Percentiles rank a stretch among this genome's conserved stretches.
phyloP scores from a whole-genome alignment of 1,140 invertebrate genomes.

The Pseudomyrmex concolor region DNA sequence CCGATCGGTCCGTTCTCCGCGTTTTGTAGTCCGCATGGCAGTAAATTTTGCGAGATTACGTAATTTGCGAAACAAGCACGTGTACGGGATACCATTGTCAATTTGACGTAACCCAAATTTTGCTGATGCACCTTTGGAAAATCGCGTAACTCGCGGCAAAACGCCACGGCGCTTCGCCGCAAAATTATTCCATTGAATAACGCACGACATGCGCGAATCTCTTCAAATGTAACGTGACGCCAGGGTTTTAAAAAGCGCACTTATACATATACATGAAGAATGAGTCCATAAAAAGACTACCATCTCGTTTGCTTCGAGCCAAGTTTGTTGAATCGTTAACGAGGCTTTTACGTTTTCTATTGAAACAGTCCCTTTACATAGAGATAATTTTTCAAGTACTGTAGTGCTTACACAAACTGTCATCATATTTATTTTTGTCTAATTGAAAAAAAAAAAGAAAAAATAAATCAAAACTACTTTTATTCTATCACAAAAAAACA shows the following conservation, averaged over 20 bases:
- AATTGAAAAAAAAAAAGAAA: no score
- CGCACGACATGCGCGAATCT: not conserved
- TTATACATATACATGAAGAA: constrained; percentile 1
- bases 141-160: constrained; percentile 28
- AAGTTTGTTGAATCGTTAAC: constrained; percentile 29
- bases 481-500: no score
- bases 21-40: constrained; percentile 13
- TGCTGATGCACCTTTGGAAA: constrained; percentile 23
- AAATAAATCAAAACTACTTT: no score
- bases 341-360: not conserved
- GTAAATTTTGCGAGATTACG: constrained; percentile 28
- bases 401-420: not conserved
- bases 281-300: not conserved
- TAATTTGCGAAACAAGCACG: constrained; percentile 49
- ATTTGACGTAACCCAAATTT: constrained; percentile 39
- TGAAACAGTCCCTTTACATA: not conserved
- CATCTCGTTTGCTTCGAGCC: constrained; percentile 6
- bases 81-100: not conserved
- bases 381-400: not conserved
- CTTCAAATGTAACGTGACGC: not conserved
- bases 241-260: constrained; percentile 1
- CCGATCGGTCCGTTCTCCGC: constrained; percentile 9
- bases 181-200: constrained; percentile 59
- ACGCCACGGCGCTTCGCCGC: not conserved
- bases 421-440: not conserved